A percentile compares a stretch with the other conserved stretches of the same genome.
phyloP scores from a whole-genome alignment of 2,888 invertebrate species.

The Mystacides longicornis region DNA sequence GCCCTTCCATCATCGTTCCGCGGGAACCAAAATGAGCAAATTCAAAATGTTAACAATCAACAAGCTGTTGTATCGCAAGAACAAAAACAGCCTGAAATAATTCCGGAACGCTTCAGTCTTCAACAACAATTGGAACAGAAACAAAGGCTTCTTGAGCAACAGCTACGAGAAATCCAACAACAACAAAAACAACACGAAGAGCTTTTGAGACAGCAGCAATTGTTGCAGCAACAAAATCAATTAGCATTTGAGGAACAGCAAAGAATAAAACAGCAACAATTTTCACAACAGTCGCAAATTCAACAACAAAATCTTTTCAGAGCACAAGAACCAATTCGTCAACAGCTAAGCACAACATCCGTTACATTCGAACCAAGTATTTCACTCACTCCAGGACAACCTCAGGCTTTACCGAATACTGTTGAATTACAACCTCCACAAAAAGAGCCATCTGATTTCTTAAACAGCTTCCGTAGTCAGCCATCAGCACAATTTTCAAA shows the following conservation, averaged over 20 bases:
- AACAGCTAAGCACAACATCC: slow-evolving; percentile 26
- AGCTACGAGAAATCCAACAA: slow-evolving; percentile 56
- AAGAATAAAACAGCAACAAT: slow-evolving; percentile 27
- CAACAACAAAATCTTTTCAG: slow-evolving; percentile 31
- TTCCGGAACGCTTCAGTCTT: slow-evolving; percentile 26
- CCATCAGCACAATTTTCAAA: slow-evolving; percentile 37
- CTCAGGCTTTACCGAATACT: slow-evolving; percentile 33
- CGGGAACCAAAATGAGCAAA: slow-evolving; percentile 19
- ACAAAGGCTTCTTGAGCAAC: slow-evolving; percentile 61
- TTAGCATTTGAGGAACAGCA: slow-evolving; percentile 30
- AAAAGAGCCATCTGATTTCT: slow-evolving; percentile 50
- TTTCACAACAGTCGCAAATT: slow-evolving; percentile 36
- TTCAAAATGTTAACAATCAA: slow-evolving; percentile 13
- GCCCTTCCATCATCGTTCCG: slow-evolving; percentile 18
- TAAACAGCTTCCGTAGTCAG: slow-evolving; percentile 42
- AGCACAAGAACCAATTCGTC: slow-evolving; percentile 24
- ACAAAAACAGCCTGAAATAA: slow-evolving; percentile 8
- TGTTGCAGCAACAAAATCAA: slow-evolving; percentile 43
- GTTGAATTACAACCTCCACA: slow-evolving; percentile 50
- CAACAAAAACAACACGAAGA: slow-evolving; percentile 66
- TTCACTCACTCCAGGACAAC: slow-evolving; percentile 36
- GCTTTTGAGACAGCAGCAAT: slow-evolving; percentile 56
- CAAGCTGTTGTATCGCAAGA: slow-evolving; percentile 16
- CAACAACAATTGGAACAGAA: slow-evolving; percentile 55
- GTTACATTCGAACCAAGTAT: slow-evolving; percentile 43